phyloP scores from a whole-genome alignment of 2,888 invertebrate genomes.

The Acleris holmiana region DNA sequence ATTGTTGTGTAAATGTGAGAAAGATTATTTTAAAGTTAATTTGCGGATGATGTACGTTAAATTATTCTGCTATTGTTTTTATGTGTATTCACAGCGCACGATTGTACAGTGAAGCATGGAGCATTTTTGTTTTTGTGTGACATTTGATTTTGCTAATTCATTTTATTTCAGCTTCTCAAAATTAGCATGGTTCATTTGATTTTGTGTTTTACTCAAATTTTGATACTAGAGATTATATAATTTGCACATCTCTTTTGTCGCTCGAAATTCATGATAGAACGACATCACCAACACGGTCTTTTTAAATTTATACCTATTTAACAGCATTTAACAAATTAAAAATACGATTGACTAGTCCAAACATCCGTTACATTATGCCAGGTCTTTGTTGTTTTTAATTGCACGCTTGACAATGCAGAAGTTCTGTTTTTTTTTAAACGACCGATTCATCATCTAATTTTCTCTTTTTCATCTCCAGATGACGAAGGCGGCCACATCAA shows the following conservation, averaged over 20 bases:
- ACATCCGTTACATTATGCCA: too few species aligned
- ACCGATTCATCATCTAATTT: neutral
- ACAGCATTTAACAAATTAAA: too few species aligned
- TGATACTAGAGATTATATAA: neutral
- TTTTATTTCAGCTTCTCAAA: conserved; percentile 13
- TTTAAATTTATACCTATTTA: too few species aligned
- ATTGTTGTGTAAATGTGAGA: too few species aligned
- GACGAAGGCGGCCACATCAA: conserved; percentile 89
- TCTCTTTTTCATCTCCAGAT: conserved; percentile 72
- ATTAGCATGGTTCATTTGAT: conserved; percentile 21
- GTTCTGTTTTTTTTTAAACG: neutral
- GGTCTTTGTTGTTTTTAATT: too few species aligned
- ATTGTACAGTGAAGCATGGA: conserved; percentile 25
- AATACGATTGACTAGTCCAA: too few species aligned
- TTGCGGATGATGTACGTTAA: conserved; percentile 3
- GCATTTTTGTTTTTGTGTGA: conserved; percentile 13
- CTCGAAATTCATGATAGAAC: too few species aligned
- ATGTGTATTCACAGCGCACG: conserved; percentile 41
- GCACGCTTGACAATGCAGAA: neutral
- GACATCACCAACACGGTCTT: too few species aligned
- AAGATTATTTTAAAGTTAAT: conserved; percentile 2
- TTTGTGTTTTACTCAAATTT: neutral
- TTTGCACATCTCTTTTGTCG: too few species aligned
- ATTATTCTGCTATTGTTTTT: conserved; percentile 18
- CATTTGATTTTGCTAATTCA: conserved; percentile 9